Evolutionary conservation across 2,888 invertebrate genomes (phyloP).

Genomic region (Strigamia maritima): DNA sequence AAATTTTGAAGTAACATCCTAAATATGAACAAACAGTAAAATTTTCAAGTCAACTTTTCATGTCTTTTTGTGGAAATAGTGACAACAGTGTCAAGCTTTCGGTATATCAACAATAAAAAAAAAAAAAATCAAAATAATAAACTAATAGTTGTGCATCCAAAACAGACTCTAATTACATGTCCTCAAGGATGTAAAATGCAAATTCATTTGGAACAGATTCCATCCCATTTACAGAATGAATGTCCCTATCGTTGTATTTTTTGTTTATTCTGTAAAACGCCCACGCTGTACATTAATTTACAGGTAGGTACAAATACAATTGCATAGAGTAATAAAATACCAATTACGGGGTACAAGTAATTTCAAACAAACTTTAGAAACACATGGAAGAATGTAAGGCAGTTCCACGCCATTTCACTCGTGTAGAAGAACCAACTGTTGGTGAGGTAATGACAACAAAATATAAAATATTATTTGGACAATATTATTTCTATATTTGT

Average conservation of each 20-base stretch:
- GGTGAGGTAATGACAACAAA: not conserved
- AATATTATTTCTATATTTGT: too few species aligned
- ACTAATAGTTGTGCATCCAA: too few species aligned
- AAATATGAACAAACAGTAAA: too few species aligned
- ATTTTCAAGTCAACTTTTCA: too few species aligned
- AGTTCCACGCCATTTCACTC: not conserved
- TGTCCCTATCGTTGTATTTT: not conserved
- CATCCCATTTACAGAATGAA: not conserved
- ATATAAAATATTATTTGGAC: not conserved
- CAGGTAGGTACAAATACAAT: not conserved
- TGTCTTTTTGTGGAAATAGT: too few species aligned
- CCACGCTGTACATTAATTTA: not conserved
- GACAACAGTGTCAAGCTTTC: too few species aligned
- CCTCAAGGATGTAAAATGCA: not conserved
- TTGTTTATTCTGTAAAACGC: not conserved
- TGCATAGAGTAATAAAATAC: not conserved
- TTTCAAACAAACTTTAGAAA: not conserved
- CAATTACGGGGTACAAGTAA: too few species aligned
- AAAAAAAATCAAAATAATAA: too few species aligned
- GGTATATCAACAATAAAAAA: too few species aligned
- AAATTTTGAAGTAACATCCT: too few species aligned
- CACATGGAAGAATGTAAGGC: not conserved
- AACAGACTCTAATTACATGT: not conserved
- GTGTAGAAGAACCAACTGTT: not conserved
- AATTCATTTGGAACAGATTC: not conserved